Percentiles rank a stretch among this genome's conserved stretches.
Conservation (phyloP, 2,113 vertebrate genomes). For the Xiphias gladius region DNA sequence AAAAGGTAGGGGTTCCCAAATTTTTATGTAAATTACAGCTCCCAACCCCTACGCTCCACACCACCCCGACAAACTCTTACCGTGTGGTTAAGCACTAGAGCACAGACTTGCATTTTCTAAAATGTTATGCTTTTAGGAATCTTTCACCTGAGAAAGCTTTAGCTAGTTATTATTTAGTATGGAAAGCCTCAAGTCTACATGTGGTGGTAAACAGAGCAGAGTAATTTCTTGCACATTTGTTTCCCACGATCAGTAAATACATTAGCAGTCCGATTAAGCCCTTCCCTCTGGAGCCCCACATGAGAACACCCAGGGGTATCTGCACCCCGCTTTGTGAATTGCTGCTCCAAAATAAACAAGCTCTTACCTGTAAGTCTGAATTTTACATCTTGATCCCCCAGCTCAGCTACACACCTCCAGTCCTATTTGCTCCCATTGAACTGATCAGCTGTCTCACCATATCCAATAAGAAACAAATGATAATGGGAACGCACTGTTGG, state of each 20-base stretch:
- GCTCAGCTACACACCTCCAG: background rate
- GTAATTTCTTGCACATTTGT: background rate
- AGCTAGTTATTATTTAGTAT: background rate
- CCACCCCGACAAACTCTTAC: slow-evolving; percentile 11
- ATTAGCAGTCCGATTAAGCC: background rate
- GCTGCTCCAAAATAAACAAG: background rate
- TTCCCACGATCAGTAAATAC: background rate
- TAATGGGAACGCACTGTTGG: background rate
- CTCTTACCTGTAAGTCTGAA: background rate
- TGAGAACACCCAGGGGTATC: background rate
- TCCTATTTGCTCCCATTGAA: background rate
- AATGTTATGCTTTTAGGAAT: background rate
- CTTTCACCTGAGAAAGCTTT: background rate
- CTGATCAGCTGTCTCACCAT: too few relatives aligned
- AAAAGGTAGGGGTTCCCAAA: slow-evolving; percentile 18
- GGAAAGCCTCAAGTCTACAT: background rate
- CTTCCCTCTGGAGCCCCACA: background rate
- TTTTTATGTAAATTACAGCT: slow-evolving; percentile 52
- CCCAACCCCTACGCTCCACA: slow-evolving; percentile 26
- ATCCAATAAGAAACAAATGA: background rate
- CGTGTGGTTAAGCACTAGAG: slow-evolving; percentile 46
- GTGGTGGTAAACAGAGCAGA: background rate
- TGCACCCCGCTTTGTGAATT: background rate
- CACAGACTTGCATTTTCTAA: background rate
- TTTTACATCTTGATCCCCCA: background rate